These are phyloP conservation scores for Morpho deidamia DNA, from an alignment of 2,888 invertebrate species.

Conservation along the genomic window DNA sequence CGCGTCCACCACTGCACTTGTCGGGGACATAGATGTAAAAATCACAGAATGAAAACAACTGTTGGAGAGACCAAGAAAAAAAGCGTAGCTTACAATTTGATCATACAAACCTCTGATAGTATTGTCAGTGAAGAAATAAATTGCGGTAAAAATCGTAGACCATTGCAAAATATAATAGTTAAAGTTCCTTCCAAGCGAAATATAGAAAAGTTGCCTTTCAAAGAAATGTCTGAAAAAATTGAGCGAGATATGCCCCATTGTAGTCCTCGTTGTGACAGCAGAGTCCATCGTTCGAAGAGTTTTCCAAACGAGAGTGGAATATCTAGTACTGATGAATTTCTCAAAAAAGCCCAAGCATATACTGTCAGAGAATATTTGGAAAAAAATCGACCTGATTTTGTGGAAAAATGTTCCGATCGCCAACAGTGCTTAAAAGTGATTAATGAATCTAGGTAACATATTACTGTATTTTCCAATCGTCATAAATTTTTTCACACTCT, in stretches of 20 bases:
- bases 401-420: slow-evolving; percentile 56
- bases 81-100: slow-evolving; percentile 64
- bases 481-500: neutral
- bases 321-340: slow-evolving; percentile 52
- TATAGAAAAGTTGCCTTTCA: slow-evolving; percentile 42
- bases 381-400: slow-evolving; percentile 84
- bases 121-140: slow-evolving; percentile 50
- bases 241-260: slow-evolving; percentile 35
- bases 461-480: neutral
- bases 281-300: slow-evolving; percentile 42
- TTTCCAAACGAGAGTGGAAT: slow-evolving; percentile 53
- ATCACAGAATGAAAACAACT: slow-evolving; percentile 37
- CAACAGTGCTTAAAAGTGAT: slow-evolving; percentile 58
- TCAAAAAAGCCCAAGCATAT: slow-evolving; percentile 43
- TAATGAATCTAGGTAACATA: slow-evolving; percentile 54
- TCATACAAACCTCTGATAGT: slow-evolving; percentile 68
- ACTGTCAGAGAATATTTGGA: slow-evolving; percentile 84
- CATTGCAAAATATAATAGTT: slow-evolving; percentile 56
- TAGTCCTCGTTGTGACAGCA: slow-evolving; percentile 32
- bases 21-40: slow-evolving; percentile 51
- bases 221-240: slow-evolving; percentile 46
- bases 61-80: slow-evolving; percentile 52
- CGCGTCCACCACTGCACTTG: slow-evolving; percentile 51
- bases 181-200: slow-evolving; percentile 57
- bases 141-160: slow-evolving; percentile 33